A percentile compares a stretch with the other conserved stretches of the same genome.
These are phyloP conservation scores for Drosophila guanche DNA, from an alignment of 1,140 invertebrate genomes.

Conservation along the genomic window DNA sequence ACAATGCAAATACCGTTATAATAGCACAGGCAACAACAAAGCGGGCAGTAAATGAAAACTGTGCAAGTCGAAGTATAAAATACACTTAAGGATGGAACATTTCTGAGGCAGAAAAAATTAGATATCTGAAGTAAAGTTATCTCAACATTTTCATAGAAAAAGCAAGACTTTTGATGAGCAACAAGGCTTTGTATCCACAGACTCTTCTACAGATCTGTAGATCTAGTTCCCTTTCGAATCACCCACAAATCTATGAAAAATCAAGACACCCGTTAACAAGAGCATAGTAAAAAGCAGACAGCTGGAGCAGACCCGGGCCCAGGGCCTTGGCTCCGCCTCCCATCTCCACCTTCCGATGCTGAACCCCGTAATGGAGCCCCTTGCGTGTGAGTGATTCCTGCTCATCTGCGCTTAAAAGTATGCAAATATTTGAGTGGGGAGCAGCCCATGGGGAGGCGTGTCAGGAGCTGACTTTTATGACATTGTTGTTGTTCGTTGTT, in stretches of 20 bases:
- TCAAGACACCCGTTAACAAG: background rate
- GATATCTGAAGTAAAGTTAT: no score
- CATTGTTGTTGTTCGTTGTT: conserved; percentile 38
- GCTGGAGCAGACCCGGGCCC: conserved; percentile 49
- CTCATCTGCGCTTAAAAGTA: conserved; percentile 76
- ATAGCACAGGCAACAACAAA: conserved; percentile 62
- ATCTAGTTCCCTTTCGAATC: no score
- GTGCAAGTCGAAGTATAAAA: no score
- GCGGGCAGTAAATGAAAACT: conserved; percentile 1
- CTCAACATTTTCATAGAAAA: no score
- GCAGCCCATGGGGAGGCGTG: conserved; percentile 44
- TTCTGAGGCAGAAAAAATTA: no score
- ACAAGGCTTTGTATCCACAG: no score
- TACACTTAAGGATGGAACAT: no score
- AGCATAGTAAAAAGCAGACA: conserved; percentile 59
- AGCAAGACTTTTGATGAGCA: no score
- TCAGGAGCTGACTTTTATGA: conserved; percentile 67
- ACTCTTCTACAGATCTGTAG: no score
- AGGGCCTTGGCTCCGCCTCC: conserved; percentile 57
- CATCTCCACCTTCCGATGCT: conserved; percentile 6
- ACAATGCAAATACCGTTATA: conserved; percentile 83
- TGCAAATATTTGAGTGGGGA: conserved; percentile 65
- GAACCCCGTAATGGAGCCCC: conserved; percentile 46
- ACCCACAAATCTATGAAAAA: no score
- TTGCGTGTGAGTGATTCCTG: conserved; percentile 80